phyloP scores from a whole-genome alignment of 2,888 invertebrate genomes.

The Agrypnus murinus region DNA sequence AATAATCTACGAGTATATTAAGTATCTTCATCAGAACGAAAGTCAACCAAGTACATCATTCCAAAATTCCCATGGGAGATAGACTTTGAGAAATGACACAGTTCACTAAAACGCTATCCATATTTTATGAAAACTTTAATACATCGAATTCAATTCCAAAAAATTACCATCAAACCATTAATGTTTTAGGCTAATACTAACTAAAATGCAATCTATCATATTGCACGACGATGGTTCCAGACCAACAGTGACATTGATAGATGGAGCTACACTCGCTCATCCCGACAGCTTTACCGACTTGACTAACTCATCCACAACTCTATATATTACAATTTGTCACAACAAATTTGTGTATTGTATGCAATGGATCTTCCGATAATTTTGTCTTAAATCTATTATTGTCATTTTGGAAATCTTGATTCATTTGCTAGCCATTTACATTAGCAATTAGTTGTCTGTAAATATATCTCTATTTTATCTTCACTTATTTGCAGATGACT shows the following conservation, averaged over 20 bases:
- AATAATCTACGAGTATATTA: too few species aligned
- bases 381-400: conserved; percentile 26
- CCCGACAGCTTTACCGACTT: conserved; percentile 42
- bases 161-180: conserved; percentile 15
- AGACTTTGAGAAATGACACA: too few species aligned
- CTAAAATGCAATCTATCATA: conserved; percentile 46
- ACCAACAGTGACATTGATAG: conserved; percentile 43
- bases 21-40: too few species aligned
- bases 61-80: too few species aligned
- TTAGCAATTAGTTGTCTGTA: too few species aligned
- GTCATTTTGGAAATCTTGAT: neutral
- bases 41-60: too few species aligned
- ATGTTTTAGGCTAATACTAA: conserved; percentile 29
- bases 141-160: conserved; percentile 15
- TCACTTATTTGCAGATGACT: too few species aligned
- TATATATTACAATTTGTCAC: conserved; percentile 48
- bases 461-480: too few species aligned
- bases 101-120: too few species aligned
- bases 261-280: conserved; percentile 40
- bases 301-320: conserved; percentile 42
- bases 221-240: conserved; percentile 30
- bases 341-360: conserved; percentile 39
- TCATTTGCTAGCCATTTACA: too few species aligned
- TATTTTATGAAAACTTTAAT: too few species aligned
- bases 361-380: conserved; percentile 18